Percentiles rank a stretch among this genome's conserved stretches.
Evolutionary conservation across 2,888 invertebrate genomes (phyloP).

Genomic region (Drosophila fulvimacula): DNA sequence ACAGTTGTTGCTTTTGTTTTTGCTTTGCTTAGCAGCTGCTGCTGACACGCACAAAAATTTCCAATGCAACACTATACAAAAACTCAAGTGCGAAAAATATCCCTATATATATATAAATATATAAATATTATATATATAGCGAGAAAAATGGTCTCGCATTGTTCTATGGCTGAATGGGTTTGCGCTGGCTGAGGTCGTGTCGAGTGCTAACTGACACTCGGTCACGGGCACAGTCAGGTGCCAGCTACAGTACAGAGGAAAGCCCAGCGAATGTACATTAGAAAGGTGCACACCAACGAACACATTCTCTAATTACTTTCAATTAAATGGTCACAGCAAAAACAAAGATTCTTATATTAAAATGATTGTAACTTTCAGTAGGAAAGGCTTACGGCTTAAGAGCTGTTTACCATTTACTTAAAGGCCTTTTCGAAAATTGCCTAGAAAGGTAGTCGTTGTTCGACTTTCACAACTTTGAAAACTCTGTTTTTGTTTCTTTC

Average conservation of each 20-base stretch:
- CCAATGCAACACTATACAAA: slow-evolving; percentile 60
- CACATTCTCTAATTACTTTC: slow-evolving; percentile 18
- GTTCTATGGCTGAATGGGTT: slow-evolving; percentile 51
- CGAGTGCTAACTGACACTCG: slow-evolving; percentile 27
- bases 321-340: slow-evolving; percentile 19
- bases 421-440: slow-evolving; percentile 23
- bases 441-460: slow-evolving; percentile 29
- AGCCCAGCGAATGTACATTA: background rate
- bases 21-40: slow-evolving; percentile 63
- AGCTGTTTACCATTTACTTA: slow-evolving; percentile 28
- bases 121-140: slow-evolving; percentile 3
- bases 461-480: slow-evolving; percentile 30
- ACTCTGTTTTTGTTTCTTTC: slow-evolving; percentile 22
- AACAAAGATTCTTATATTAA: slow-evolving; percentile 19
- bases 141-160: slow-evolving; percentile 37
- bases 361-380: slow-evolving; percentile 7
- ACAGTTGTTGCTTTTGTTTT: slow-evolving; percentile 57
- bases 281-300: slow-evolving; percentile 18
- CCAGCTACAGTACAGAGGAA: slow-evolving; percentile 18
- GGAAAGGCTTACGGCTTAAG: slow-evolving; percentile 13
- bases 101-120: slow-evolving; percentile 11
- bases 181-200: slow-evolving; percentile 5
- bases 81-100: slow-evolving; percentile 50
- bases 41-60: slow-evolving; percentile 75
- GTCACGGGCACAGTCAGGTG: slow-evolving; percentile 42